Conservation (phyloP, 2,797 vertebrate species). For the Luscinia megarhynchos region DNA sequence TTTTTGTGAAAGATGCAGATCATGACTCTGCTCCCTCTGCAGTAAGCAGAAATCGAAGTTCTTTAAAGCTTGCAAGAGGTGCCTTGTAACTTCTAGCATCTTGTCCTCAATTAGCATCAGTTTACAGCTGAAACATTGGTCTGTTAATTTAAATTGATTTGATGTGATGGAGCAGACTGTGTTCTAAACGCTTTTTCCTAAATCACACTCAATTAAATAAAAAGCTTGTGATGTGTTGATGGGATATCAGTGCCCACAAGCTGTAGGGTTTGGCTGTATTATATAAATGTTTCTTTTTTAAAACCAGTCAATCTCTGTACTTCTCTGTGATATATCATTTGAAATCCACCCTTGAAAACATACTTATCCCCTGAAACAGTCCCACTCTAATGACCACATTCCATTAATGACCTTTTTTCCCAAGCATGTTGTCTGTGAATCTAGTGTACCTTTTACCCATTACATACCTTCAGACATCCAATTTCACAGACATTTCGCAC, state of each 20-base stretch:
- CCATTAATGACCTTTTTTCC: background rate
- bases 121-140: constrained; percentile 44
- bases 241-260: constrained; percentile 23
- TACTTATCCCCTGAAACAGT: background rate
- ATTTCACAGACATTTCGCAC: background rate
- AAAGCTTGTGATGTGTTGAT: constrained; percentile 40
- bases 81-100: constrained; percentile 7
- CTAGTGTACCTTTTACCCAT: background rate
- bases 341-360: background rate
- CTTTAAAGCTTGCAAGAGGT: constrained; percentile 11
- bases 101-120: constrained; percentile 42
- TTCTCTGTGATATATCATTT: background rate
- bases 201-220: constrained; percentile 47
- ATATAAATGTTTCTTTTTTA: constrained; percentile 30
- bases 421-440: background rate
- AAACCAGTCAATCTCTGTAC: background rate
- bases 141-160: constrained; percentile 55
- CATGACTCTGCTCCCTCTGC: background rate
- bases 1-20: background rate
- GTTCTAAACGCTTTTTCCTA: constrained; percentile 48
- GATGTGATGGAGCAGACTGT: constrained; percentile 23
- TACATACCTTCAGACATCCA: background rate
- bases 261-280: background rate
- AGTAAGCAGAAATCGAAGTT: constrained; percentile 4
- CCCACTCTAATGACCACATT: background rate